Evolutionary conservation across 1,140 invertebrate genomes (phyloP).

Genomic region (Trichonephila inaurata): DNA sequence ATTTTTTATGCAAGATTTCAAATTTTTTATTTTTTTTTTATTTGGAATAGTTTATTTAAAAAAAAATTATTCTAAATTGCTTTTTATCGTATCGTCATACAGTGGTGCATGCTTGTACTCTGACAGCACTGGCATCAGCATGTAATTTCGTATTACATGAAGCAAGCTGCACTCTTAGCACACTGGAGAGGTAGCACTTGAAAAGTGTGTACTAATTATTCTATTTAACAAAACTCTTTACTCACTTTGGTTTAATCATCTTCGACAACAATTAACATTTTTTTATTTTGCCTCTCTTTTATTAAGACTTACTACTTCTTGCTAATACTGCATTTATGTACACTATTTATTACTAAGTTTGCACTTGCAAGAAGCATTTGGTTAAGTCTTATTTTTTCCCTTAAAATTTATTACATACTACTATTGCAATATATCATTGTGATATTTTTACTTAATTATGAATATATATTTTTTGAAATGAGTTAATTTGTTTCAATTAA

Average conservation of each 20-base stretch:
- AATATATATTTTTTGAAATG: neutral
- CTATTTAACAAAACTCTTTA: neutral
- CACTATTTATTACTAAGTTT: constrained; percentile 44
- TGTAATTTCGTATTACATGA: constrained; percentile 72
- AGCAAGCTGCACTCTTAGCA: constrained; percentile 56
- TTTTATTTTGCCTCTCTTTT: constrained; percentile 19
- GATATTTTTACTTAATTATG: neutral
- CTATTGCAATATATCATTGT: neutral
- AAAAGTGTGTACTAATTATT: constrained; percentile 37
- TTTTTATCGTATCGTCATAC: too few species aligned
- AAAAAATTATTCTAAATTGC: too few species aligned
- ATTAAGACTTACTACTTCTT: constrained; percentile 73
- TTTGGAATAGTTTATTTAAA: too few species aligned
- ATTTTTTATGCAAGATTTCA: neutral
- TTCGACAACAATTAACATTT: neutral
- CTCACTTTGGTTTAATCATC: neutral
- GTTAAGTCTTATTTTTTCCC: constrained; percentile 61
- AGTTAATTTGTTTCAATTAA: neutral
- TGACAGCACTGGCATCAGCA: constrained; percentile 71
- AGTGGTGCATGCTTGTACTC: constrained; percentile 60
- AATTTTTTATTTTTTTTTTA: neutral
- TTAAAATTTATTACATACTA: neutral
- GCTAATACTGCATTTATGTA: constrained; percentile 56
- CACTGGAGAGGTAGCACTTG: constrained; percentile 45
- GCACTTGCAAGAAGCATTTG: constrained; percentile 73